A percentile compares a stretch with the other conserved stretches of the same genome.
Evolutionary conservation across 2,797 vertebrate species (phyloP).

Genomic region (Silurus lanzhouensis): DNA sequence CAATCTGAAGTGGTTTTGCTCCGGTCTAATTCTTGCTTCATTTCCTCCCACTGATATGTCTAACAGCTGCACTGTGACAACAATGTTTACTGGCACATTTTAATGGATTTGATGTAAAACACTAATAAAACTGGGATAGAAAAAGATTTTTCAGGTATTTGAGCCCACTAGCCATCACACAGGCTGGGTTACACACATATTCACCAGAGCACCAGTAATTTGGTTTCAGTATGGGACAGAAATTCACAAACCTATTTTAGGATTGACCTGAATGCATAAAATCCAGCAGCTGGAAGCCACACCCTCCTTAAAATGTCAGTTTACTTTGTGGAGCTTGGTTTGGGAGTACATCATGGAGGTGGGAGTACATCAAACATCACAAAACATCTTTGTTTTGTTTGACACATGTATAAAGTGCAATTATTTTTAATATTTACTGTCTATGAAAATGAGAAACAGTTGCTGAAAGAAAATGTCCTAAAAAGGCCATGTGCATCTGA

Average conservation of each 20-base stretch:
- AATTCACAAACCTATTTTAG: conserved; percentile 31
- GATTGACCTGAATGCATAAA: conserved; percentile 22
- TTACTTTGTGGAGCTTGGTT: conserved; percentile 40
- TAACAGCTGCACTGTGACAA: conserved; percentile 53
- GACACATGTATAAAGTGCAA: neutral
- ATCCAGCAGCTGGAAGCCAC: conserved; percentile 31
- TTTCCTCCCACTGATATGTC: conserved; percentile 42
- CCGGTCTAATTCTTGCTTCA: conserved; percentile 32
- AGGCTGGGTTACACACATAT: conserved; percentile 16
- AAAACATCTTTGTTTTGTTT: conserved; percentile 26
- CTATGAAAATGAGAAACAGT: conserved; percentile 18
- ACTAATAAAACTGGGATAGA: neutral
- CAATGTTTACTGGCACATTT: conserved; percentile 32
- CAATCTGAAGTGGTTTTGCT: conserved; percentile 35
- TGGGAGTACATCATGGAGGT: conserved; percentile 29
- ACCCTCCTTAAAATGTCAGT: conserved; percentile 40
- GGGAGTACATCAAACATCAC: no score
- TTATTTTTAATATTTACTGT: neutral
- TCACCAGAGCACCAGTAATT: neutral
- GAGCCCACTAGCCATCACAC: neutral
- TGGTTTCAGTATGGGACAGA: conserved; percentile 18
- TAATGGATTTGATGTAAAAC: conserved; percentile 21
- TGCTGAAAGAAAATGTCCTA: neutral
- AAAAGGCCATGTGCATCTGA: conserved; percentile 18
- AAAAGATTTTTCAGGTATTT: neutral